Percentiles rank a stretch among this genome's conserved stretches.
phyloP scores from a whole-genome alignment of 2,797 vertebrate genomes.

The Poeciliopsis infans region DNA sequence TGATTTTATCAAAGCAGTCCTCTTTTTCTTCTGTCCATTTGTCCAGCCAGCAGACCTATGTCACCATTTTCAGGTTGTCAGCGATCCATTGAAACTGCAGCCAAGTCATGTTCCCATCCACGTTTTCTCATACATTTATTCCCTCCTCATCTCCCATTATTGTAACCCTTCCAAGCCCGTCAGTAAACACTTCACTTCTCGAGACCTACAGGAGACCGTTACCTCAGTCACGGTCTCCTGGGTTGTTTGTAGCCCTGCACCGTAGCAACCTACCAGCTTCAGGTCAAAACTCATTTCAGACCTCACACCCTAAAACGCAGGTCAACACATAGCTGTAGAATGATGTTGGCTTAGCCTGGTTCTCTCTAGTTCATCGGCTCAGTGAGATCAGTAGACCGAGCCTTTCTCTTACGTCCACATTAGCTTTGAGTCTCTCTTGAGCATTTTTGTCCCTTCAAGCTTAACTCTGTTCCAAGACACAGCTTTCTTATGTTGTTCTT shows the following conservation, averaged over 20 bases:
- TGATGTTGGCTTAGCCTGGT: slow-evolving; percentile 15
- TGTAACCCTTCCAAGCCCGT: slow-evolving; percentile 43
- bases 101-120: slow-evolving; percentile 9
- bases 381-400: slow-evolving; percentile 59
- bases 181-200: slow-evolving; percentile 50
- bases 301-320: slow-evolving; percentile 35
- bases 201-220: slow-evolving; percentile 33
- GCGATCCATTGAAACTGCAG: slow-evolving; percentile 8
- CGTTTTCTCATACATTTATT: slow-evolving; percentile 25
- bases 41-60: slow-evolving; percentile 11
- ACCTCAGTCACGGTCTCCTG: slow-evolving; percentile 41
- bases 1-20: neutral
- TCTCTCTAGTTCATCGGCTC: slow-evolving; percentile 34
- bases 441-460: slow-evolving; percentile 32
- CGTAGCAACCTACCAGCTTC: slow-evolving; percentile 27
- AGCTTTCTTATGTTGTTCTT: slow-evolving; percentile 35
- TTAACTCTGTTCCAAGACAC: slow-evolving; percentile 30
- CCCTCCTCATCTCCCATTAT: slow-evolving; percentile 16
- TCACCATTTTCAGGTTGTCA: slow-evolving; percentile 21
- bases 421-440: slow-evolving; percentile 38
- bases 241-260: slow-evolving; percentile 37
- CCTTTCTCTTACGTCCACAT: slow-evolving; percentile 35
- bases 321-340: slow-evolving; percentile 28
- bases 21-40: neutral
- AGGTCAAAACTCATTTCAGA: slow-evolving; percentile 34